Conservation (phyloP, 2,888 invertebrate genomes). For the Danaus chrysippus region DNA sequence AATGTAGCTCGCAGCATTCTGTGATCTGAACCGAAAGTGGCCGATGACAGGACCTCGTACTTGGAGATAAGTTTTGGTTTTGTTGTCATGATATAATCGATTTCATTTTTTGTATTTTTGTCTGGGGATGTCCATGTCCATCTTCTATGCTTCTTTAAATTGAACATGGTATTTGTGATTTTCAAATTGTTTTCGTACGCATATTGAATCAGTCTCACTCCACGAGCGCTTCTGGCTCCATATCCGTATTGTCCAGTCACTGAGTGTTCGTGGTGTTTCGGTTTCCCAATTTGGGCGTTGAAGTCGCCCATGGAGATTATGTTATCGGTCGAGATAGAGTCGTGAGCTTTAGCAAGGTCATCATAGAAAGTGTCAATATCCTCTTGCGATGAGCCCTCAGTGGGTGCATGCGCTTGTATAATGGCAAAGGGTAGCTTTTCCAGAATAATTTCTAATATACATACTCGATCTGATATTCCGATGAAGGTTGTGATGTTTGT, state of each 20-base stretch:
- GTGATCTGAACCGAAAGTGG: too few relatives aligned
- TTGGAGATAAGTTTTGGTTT: too few relatives aligned
- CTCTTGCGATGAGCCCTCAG: slow-evolving; percentile 16
- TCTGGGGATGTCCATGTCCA: slow-evolving; percentile 25
- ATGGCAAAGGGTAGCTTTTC: too few relatives aligned
- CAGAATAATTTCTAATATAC: slow-evolving; percentile 14
- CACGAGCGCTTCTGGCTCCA: slow-evolving; percentile 11
- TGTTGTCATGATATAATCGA: slow-evolving; percentile 7
- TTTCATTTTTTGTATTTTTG: slow-evolving; percentile 17
- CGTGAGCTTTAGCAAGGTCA: slow-evolving; percentile 21
- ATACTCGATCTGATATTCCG: slow-evolving; percentile 30
- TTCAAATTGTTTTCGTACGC: slow-evolving; percentile 15
- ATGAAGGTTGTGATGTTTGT: slow-evolving; percentile 26
- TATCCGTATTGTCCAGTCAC: slow-evolving; percentile 4
- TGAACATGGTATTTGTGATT: slow-evolving; percentile 21
- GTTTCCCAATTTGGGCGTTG: slow-evolving; percentile 28
- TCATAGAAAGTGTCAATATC: slow-evolving; percentile 29
- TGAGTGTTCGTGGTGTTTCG: neutral
- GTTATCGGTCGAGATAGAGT: slow-evolving; percentile 14
- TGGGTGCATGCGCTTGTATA: slow-evolving; percentile 16
- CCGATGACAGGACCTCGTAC: too few relatives aligned
- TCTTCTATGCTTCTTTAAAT: slow-evolving; percentile 14
- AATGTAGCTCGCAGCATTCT: too few relatives aligned
- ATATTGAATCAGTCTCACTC: slow-evolving; percentile 8
- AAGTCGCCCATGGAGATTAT: too few relatives aligned